phyloP scores from a whole-genome alignment of 2,888 invertebrate species.

The Erpobdella octoculata region DNA sequence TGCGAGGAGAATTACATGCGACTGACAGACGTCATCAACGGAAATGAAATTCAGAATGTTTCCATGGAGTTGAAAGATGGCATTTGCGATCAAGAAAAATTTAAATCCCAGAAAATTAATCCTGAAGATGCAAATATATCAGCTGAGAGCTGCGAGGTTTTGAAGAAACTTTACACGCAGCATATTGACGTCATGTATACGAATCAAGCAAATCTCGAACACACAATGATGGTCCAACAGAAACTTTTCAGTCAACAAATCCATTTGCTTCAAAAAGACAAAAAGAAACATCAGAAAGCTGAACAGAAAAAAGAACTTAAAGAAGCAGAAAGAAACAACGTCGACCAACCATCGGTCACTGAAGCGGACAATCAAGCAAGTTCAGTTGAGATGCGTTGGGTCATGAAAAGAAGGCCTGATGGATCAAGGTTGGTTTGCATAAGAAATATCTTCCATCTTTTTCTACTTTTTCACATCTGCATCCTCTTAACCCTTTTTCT shows the following conservation, averaged over 20 bases:
- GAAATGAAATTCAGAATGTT: not conserved
- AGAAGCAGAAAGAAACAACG: not conserved
- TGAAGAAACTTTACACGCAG: constrained; percentile 48
- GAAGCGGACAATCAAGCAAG: not conserved
- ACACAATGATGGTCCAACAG: constrained; percentile 64
- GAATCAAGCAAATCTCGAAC: constrained; percentile 63
- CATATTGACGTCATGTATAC: constrained; percentile 64
- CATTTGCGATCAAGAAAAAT: not conserved
- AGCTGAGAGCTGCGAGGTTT: constrained; percentile 38
- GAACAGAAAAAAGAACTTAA: not conserved
- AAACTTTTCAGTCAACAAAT: constrained; percentile 54
- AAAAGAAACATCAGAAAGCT: not conserved
- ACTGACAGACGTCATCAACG: not conserved
- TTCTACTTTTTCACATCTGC: too few relatives aligned
- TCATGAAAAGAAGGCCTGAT: constrained; percentile 7
- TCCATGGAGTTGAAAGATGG: not conserved
- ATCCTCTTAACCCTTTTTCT: too few relatives aligned
- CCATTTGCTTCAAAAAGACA: constrained; percentile 27
- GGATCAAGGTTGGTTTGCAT: constrained; percentile 5
- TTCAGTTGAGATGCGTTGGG: not conserved
- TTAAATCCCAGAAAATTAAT: not conserved
- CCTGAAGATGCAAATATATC: not conserved
- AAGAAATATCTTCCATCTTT: too few relatives aligned
- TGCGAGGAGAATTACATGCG: constrained; percentile 14
- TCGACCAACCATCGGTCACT: not conserved